Conservation (phyloP, 2,113 vertebrate species). For the Bostrychus sinensis region DNA sequence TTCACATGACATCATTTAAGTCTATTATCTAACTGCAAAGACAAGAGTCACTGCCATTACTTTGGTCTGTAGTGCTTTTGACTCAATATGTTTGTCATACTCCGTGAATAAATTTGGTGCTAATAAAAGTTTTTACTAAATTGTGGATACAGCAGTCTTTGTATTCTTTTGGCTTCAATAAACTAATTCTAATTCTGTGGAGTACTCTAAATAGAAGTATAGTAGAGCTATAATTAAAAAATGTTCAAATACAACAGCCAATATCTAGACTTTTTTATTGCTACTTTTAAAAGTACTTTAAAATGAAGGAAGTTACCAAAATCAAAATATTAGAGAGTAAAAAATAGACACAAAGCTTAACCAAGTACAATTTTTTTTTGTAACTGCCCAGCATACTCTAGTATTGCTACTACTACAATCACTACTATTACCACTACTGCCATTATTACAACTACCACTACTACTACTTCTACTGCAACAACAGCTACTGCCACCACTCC, state of each 20-base stretch:
- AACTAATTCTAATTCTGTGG: no score
- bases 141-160: slow-evolving; percentile 23
- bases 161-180: not conserved
- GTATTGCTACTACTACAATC: not conserved
- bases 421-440: not conserved
- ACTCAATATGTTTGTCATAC: slow-evolving; percentile 39
- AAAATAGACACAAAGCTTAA: no score
- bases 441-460: no score
- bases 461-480: no score
- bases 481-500: no score
- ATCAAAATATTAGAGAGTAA: no score
- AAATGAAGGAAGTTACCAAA: no score
- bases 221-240: not conserved
- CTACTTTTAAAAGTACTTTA: no score
- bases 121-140: slow-evolving; percentile 40
- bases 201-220: not conserved
- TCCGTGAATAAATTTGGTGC: slow-evolving; percentile 47
- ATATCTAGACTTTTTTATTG: no score
- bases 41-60: slow-evolving; percentile 44
- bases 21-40: slow-evolving; percentile 65
- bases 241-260: not conserved
- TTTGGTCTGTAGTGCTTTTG: slow-evolving; percentile 36
- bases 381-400: not conserved
- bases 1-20: slow-evolving; percentile 82
- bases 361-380: no score